A percentile compares a stretch with the other conserved stretches of the same genome.
These are phyloP conservation scores for Zootermopsis nevadensis DNA, from an alignment of 2,888 invertebrate species.

Conservation along the genomic window DNA sequence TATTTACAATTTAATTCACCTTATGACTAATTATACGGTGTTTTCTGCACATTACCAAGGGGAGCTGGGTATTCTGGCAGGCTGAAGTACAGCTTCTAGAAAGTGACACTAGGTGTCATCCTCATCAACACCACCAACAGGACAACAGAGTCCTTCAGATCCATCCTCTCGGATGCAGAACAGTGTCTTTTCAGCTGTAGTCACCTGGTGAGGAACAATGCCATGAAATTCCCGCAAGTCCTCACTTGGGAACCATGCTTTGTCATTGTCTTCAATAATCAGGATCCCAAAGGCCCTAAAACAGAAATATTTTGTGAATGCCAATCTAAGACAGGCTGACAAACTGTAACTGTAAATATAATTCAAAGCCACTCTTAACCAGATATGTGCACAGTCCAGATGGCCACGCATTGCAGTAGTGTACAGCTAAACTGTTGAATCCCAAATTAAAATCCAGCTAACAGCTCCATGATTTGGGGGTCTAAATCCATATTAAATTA, in stretches of 20 bases:
- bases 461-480: no score
- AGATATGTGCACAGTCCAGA: no score
- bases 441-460: no score
- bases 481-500: no score
- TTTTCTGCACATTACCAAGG: conserved; percentile 24
- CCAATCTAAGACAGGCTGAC: neutral
- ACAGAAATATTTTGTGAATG: conserved; percentile 50
- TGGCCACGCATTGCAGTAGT: no score
- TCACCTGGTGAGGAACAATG: conserved; percentile 85
- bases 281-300: conserved; percentile 82
- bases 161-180: conserved; percentile 90
- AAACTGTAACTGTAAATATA: no score
- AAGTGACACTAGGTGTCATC: conserved; percentile 59
- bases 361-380: no score
- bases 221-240: conserved; percentile 91
- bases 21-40: conserved; percentile 11
- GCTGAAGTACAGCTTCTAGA: conserved; percentile 6
- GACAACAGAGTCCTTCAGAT: conserved; percentile 84
- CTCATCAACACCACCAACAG: conserved; percentile 71
- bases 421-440: no score
- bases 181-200: conserved; percentile 78
- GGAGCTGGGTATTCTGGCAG: conserved; percentile 23
- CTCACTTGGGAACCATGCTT: conserved; percentile 92
- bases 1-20: conserved; percentile 26
- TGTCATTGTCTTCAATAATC: conserved; percentile 87